phyloP scores from a whole-genome alignment of 2,113 vertebrate species.

The Pipra filicauda region DNA sequence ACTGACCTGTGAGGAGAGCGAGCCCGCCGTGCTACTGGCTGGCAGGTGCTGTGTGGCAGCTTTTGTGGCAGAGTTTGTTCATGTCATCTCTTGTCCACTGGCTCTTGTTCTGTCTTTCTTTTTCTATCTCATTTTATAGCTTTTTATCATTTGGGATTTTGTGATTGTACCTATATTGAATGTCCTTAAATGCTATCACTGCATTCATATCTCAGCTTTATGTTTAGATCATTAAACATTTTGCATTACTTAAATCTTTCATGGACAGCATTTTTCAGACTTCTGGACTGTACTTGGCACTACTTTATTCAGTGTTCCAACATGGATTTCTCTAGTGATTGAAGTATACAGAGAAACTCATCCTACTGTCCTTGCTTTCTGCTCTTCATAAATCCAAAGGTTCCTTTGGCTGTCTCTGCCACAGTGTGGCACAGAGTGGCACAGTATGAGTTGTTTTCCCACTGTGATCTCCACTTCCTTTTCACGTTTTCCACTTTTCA shows the following conservation, averaged over 20 bases:
- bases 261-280: background rate
- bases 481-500: background rate
- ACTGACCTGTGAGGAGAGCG: background rate
- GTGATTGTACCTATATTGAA: background rate
- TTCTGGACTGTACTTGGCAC: background rate
- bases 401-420: background rate
- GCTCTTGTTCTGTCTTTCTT: background rate
- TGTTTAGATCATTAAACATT: background rate
- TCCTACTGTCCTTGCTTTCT: background rate
- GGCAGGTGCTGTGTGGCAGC: background rate
- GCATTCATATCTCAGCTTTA: background rate
- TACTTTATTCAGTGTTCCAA: background rate
- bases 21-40: background rate
- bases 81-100: background rate
- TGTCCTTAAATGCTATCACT: background rate
- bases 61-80: background rate
- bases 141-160: background rate
- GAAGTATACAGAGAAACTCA: background rate
- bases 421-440: background rate
- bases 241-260: background rate
- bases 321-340: background rate
- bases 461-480: background rate
- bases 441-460: background rate
- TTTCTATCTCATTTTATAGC: background rate
- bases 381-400: background rate